phyloP scores from a whole-genome alignment of 2,113 vertebrate genomes.

The Laticauda colubrina region DNA sequence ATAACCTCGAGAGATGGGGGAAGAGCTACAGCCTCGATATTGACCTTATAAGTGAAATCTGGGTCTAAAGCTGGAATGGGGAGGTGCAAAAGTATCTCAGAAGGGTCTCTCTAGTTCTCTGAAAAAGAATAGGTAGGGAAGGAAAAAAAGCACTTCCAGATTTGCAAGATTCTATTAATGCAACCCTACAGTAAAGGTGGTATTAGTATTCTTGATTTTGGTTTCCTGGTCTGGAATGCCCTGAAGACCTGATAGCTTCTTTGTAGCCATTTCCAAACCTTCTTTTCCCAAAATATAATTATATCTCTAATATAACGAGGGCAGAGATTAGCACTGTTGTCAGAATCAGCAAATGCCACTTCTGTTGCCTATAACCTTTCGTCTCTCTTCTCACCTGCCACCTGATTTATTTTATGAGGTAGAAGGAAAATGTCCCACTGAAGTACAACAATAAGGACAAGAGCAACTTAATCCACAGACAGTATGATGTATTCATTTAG shows the following conservation, averaged over 20 bases:
- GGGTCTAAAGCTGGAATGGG: background rate
- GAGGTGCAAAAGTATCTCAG: too few relatives aligned
- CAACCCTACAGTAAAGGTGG: background rate
- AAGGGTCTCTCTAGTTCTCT: too few relatives aligned
- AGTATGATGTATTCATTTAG: background rate
- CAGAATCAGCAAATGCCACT: background rate
- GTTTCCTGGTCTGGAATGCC: background rate
- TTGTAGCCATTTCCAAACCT: background rate
- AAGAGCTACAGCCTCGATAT: background rate
- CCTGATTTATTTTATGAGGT: background rate
- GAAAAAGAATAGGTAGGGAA: too few relatives aligned
- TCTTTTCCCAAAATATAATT: background rate
- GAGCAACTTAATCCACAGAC: background rate
- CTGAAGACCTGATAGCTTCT: background rate
- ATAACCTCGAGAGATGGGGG: background rate
- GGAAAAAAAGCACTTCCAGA: background rate
- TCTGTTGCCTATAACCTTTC: background rate
- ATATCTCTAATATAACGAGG: background rate
- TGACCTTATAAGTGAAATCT: background rate
- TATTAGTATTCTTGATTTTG: background rate
- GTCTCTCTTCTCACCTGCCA: background rate
- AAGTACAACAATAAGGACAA: background rate
- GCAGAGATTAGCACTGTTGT: background rate
- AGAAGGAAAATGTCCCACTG: background rate
- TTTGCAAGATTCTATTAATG: background rate